Percentiles rank a stretch among this genome's conserved stretches.
Evolutionary conservation across 2,888 invertebrate genomes (phyloP).

Genomic region (Xestia xanthographa): DNA sequence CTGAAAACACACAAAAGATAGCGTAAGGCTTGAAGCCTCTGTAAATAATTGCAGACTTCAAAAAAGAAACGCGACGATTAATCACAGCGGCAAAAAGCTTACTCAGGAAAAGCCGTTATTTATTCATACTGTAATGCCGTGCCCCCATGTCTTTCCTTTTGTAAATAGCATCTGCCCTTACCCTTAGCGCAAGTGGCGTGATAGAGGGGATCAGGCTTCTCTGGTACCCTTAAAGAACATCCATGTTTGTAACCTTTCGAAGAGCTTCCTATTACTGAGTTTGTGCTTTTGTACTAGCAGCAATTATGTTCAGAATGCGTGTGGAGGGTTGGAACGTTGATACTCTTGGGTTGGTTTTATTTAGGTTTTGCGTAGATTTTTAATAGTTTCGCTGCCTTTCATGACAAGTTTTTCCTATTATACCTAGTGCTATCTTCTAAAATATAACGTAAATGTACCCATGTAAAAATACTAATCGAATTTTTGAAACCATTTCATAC

Average conservation of each 20-base stretch:
- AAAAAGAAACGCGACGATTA: background rate
- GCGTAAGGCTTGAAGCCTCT: background rate
- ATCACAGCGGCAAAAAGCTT: background rate
- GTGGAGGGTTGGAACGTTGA: background rate
- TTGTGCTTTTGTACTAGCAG: background rate
- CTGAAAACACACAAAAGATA: background rate
- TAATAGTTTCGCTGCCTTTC: background rate
- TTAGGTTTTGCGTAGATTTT: background rate
- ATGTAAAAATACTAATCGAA: background rate
- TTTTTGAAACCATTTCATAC: background rate
- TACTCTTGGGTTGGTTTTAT: background rate
- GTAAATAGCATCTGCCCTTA: slow-evolving; percentile 11
- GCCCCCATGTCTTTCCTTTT: slow-evolving; percentile 7
- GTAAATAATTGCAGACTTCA: slow-evolving; percentile 3
- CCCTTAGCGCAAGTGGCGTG: background rate
- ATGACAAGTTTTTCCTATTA: too few species aligned
- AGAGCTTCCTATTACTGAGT: background rate
- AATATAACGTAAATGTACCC: background rate
- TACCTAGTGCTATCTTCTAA: background rate
- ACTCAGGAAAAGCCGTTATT: slow-evolving; percentile 12
- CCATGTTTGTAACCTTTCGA: background rate
- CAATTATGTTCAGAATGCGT: background rate
- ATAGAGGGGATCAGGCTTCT: background rate
- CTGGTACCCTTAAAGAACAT: background rate
- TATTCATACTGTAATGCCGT: slow-evolving; percentile 5